Evolutionary conservation across 1,140 invertebrate genomes (phyloP), one percentile per base, ranked within the genome.

Genomic region (Gonatopus flavifemur): DNA sequence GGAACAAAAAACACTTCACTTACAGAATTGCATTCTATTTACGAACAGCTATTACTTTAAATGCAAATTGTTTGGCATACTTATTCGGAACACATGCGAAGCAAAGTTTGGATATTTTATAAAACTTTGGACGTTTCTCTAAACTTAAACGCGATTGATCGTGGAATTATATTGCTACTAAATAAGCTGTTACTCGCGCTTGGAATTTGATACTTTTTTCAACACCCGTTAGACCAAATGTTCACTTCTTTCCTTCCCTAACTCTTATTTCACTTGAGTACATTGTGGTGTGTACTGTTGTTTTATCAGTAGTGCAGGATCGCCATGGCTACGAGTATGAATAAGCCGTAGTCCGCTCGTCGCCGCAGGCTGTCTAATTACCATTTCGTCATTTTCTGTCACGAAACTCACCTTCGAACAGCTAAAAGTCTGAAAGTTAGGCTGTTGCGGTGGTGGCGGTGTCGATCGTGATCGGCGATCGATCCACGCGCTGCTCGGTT

Each of bases 251-350:
- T n/a, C n/a, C n/a, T n/a, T n/a, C n/a, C n/a, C n/a, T n/a, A n/a
- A n/a, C n/a, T n/a, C 64, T 55, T 54, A 58, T 71, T 70, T 59
- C 53, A 57, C 57, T 51, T 69, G 70, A 70, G 63, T 62, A 61
- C 61, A 70, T 71, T 69, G 66, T 59, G 65, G 64, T 66, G 64
- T 67, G 63, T 61, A 63, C 59, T 76, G 71, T 78, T 78, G 72
- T 78, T 77, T 77, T 78, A 78, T 76, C 74, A 76, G 73, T 77
- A 78, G 62, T 73, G 67, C 62, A 71, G 58, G 66, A 78, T 78
- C 67, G 69, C 70, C 74, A 78, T 78, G 74, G 62, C 70, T 78
- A 78, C 76, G 67, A 62, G 63, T 70, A 74, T 71, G 66, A 73
- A 74, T 71, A 73, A 74, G 65, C 65, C 57, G 62, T 67, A 62